A percentile compares a stretch with the other conserved stretches of the same genome.
phyloP scores from a whole-genome alignment of 2,113 vertebrate genomes.

The Ahaetulla prasina region DNA sequence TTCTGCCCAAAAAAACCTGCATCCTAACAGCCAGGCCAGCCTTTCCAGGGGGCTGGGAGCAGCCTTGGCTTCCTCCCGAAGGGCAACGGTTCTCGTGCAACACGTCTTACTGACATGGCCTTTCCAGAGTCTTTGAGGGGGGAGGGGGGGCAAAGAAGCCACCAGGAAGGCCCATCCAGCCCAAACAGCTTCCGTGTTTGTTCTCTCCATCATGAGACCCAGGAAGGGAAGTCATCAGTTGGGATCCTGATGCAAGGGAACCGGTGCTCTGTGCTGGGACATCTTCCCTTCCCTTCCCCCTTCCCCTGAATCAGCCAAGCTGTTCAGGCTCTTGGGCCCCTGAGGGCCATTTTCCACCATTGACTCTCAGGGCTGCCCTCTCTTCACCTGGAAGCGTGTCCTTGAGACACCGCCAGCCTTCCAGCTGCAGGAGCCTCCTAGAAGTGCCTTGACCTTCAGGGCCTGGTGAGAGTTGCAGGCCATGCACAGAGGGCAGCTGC shows the following conservation, averaged over 20 bases:
- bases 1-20: neutral
- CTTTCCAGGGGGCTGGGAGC: neutral
- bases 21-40: neutral
- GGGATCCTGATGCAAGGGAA: neutral
- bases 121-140: neutral
- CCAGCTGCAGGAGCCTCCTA: neutral
- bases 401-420: neutral
- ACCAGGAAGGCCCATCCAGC: neutral
- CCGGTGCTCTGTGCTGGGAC: neutral
- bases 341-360: neutral
- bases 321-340: too few relatives aligned
- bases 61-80: neutral
- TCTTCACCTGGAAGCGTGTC: neutral
- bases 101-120: neutral
- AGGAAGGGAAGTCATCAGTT: neutral
- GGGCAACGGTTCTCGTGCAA: neutral
- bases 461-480: neutral
- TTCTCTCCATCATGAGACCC: neutral
- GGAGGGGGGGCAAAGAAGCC: accelerated
- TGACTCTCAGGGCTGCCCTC: neutral
- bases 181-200: neutral
- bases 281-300: neutral
- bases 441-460: neutral
- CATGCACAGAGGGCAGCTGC: neutral
- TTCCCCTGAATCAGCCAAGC: neutral